These are phyloP conservation scores for Psittacula echo DNA, from an alignment of 2,797 vertebrate species.

Conservation along the genomic window DNA sequence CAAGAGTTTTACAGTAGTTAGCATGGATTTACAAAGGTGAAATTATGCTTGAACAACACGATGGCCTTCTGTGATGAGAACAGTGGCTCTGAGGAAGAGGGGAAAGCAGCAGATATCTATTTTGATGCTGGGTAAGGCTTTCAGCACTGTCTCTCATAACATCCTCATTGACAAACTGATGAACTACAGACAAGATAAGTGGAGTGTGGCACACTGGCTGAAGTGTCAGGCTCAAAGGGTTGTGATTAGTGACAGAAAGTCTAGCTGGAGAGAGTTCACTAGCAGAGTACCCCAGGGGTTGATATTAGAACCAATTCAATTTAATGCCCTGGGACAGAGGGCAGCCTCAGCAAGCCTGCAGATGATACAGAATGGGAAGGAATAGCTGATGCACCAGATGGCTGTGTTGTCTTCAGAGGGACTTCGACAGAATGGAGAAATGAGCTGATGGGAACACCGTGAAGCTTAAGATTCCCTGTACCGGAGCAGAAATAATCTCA, in stretches of 20 bases:
- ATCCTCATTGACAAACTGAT: not conserved
- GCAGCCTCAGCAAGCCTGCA: not conserved
- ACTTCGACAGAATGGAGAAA: not conserved
- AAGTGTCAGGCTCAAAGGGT: not conserved
- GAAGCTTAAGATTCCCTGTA: not conserved
- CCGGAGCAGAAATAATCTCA: not conserved
- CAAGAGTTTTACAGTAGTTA: fast-evolving
- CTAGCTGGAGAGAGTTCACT: not conserved
- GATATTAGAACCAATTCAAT: not conserved
- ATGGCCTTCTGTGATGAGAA: not conserved
- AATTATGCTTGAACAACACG: fast-evolving
- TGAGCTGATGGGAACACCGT: fast-evolving
- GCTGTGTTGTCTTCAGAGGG: not conserved
- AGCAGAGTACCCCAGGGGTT: not conserved
- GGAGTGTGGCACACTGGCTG: not conserved
- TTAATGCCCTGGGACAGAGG: not conserved
- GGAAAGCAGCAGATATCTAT: not conserved
- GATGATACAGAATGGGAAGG: not conserved
- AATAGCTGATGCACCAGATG: fast-evolving
- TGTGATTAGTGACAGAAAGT: not conserved
- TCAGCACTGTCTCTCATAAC: not conserved
- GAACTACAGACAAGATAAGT: fast-evolving
- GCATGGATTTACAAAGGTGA: not conserved
- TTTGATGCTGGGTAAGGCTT: not conserved
- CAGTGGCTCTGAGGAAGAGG: fast-evolving